These are phyloP conservation scores for Contarinia nasturtii DNA, from an alignment of 1,140 invertebrate genomes.

Conservation along the genomic window DNA sequence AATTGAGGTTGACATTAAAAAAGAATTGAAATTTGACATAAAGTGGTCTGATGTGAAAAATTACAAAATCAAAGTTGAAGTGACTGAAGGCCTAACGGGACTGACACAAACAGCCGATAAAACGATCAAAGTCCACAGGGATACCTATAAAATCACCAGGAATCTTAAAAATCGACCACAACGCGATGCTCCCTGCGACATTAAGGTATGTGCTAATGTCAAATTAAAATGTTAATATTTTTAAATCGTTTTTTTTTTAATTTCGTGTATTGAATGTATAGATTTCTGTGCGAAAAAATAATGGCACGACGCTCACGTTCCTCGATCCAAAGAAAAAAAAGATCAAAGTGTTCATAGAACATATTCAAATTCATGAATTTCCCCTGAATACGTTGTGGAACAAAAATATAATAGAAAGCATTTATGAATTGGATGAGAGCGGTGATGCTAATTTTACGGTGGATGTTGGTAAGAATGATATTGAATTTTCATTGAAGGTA, in stretches of 20 bases:
- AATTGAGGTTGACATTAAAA: constrained; percentile 45
- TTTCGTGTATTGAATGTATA: not conserved
- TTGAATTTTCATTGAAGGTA: no score
- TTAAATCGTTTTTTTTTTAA: no score
- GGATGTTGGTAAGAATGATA: not conserved
- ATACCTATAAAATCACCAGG: not conserved
- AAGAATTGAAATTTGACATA: constrained; percentile 37
- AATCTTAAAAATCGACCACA: not conserved
- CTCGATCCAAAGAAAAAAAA: not conserved
- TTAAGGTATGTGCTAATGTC: not conserved
- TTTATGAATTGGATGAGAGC: not conserved
- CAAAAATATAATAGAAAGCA: not conserved
- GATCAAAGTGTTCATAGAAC: not conserved
- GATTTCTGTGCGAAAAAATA: not conserved
- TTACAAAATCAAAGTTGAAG: constrained; percentile 48
- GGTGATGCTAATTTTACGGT: not conserved
- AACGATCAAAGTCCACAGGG: not conserved
- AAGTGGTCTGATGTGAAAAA: constrained; percentile 9
- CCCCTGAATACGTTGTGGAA: no score
- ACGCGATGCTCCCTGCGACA: not conserved
- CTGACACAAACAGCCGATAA: constrained; percentile 3
- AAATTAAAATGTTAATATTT: not conserved
- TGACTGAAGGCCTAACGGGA: constrained; percentile 55
- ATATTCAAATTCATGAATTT: no score
- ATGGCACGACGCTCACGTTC: not conserved